A percentile compares a stretch with the other conserved stretches of the same genome.
Conservation (phyloP, 2,113 vertebrate species). For the Martes martes region DNA sequence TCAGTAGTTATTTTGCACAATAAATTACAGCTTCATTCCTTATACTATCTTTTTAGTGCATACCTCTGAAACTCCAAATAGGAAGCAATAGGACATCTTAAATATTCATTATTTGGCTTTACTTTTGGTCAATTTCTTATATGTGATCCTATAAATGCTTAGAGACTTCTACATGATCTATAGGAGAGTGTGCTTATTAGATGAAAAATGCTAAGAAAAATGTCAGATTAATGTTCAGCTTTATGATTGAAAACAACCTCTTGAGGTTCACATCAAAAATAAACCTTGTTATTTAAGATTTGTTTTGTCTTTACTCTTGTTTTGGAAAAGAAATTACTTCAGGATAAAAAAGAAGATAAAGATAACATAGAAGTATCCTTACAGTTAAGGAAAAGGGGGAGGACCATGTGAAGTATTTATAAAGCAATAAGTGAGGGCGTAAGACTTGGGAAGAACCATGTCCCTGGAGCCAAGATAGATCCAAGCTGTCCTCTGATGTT, state of each 20-base stretch:
- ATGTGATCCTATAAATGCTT: background rate
- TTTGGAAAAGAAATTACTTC: background rate
- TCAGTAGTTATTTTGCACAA: background rate
- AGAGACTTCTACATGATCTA: background rate
- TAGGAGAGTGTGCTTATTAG: background rate
- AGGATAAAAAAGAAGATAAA: background rate
- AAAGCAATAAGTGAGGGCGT: background rate
- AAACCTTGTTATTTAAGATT: background rate
- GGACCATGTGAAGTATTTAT: background rate
- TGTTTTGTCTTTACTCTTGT: background rate
- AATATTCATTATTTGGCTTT: background rate
- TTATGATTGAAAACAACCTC: background rate
- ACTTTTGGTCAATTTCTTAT: background rate
- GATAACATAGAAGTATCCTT: background rate
- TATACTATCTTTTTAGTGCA: background rate
- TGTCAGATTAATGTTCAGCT: background rate
- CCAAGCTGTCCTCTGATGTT: background rate
- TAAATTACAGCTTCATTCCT: background rate
- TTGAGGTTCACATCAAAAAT: background rate
- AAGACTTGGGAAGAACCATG: background rate
- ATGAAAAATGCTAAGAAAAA: background rate
- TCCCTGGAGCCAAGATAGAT: background rate
- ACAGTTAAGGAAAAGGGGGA: background rate
- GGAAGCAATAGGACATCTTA: background rate
- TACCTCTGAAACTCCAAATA: background rate